These are phyloP conservation scores for Struthidea cinerea DNA, from an alignment of 2,113 vertebrate genomes.

Conservation along the genomic window DNA sequence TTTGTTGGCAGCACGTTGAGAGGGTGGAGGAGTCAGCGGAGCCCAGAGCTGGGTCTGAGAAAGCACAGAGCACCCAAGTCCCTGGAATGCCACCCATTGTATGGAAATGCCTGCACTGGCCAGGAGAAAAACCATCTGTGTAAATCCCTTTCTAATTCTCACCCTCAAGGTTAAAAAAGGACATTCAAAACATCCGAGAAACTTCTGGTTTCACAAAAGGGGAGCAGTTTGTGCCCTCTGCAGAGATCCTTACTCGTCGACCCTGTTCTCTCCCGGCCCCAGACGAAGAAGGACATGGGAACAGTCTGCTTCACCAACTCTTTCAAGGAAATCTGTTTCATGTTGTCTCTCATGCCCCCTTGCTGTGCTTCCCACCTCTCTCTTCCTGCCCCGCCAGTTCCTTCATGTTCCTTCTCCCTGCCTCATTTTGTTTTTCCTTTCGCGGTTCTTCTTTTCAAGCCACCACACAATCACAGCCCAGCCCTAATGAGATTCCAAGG, in stretches of 20 bases:
- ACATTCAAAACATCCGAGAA: not conserved
- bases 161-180: not conserved
- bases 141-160: not conserved
- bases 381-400: not conserved
- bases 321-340: conserved; percentile 3
- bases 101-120: not conserved
- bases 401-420: not conserved
- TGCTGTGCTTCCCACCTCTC: not conserved
- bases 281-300: not conserved
- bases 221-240: not conserved
- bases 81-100: not conserved
- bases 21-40: not conserved
- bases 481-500: not conserved
- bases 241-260: not conserved
- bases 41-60: not conserved
- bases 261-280: not conserved
- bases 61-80: not conserved
- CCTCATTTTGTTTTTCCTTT: not conserved
- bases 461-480: not conserved
- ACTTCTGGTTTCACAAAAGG: not conserved
- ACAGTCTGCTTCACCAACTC: not conserved
- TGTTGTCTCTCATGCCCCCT: not conserved
- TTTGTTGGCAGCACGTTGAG: fast-evolving
- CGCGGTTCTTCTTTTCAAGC: not conserved
- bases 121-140: not conserved